A percentile compares a stretch with the other conserved stretches of the same genome.
phyloP scores from a whole-genome alignment of 2,888 invertebrate genomes.

The Aleiodes testaceus region DNA sequence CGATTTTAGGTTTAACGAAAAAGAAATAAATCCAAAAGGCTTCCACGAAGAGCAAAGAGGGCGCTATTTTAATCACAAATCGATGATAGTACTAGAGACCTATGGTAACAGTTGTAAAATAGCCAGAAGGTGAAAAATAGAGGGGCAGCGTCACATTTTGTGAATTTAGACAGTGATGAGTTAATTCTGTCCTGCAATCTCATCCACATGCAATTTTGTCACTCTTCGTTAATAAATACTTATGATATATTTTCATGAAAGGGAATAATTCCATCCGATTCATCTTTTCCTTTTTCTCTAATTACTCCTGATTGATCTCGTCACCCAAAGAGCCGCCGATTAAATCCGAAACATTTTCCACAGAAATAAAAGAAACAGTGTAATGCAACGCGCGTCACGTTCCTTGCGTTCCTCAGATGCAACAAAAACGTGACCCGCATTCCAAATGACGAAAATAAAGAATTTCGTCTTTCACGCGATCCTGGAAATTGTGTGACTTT shows the following conservation, averaged over 20 bases:
- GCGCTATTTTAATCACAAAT: constrained; percentile 25
- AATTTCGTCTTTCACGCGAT: background rate
- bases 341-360: background rate
- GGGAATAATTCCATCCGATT: too few species aligned
- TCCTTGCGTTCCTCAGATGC: background rate
- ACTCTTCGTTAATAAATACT: too few species aligned
- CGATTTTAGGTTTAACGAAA: constrained; percentile 21
- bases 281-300: too few species aligned
- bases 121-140: background rate
- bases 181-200: background rate
- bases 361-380: background rate
- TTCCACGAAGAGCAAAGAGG: constrained; percentile 17
- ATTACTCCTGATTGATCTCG: too few species aligned
- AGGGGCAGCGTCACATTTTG: background rate
- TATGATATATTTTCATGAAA: background rate
- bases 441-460: background rate
- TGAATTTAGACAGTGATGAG: background rate
- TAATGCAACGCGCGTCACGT: constrained; percentile 16
- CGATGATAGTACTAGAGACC: constrained; percentile 19
- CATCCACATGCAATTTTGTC: background rate
- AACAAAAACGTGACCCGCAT: constrained; percentile 26
- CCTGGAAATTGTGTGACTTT: background rate
- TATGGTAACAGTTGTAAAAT: background rate
- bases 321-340: too few species aligned
- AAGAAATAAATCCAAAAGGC: constrained; percentile 19